Evolutionary conservation across 1,140 invertebrate genomes (phyloP).

Genomic region (Drosophila funebris): DNA sequence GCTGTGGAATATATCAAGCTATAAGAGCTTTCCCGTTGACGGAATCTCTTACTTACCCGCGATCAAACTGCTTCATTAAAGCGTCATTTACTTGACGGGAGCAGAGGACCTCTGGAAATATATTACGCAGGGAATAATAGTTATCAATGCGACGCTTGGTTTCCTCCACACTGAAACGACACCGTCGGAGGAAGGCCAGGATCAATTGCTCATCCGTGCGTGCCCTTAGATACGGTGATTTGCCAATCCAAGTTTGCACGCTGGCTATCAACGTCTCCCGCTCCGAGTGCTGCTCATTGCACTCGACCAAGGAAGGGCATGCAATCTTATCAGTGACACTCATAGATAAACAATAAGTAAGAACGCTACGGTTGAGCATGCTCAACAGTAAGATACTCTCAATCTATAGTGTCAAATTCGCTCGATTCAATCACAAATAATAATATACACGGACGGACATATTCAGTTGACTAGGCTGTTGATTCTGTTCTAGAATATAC

Average conservation of each 20-base stretch:
- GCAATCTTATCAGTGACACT: constrained; percentile 59
- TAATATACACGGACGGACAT: too few relatives aligned
- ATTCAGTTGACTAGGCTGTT: too few relatives aligned
- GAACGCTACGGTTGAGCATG: not conserved
- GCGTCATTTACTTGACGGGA: constrained; percentile 71
- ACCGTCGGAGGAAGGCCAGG: constrained; percentile 86
- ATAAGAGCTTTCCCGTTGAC: not conserved
- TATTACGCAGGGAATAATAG: constrained; percentile 86
- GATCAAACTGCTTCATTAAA: constrained; percentile 83
- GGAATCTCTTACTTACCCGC: constrained; percentile 77
- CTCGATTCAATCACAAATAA: too few relatives aligned
- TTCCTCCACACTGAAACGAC: constrained; percentile 88
- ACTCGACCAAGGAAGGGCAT: constrained; percentile 84
- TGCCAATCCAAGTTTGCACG: constrained; percentile 87
- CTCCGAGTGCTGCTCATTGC: constrained; percentile 85
- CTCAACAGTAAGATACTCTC: not conserved
- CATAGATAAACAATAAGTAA: constrained; percentile 15
- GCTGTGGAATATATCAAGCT: constrained; percentile 33
- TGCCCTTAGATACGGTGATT: constrained; percentile 86
- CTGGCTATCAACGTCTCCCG: constrained; percentile 84
- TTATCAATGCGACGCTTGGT: constrained; percentile 87
- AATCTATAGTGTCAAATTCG: too few relatives aligned
- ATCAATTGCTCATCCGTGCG: constrained; percentile 86
- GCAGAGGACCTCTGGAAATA: constrained; percentile 85
- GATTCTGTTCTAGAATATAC: too few relatives aligned